phyloP scores from a whole-genome alignment of 2,113 vertebrate species.

The Tachuris rubrigastra region DNA sequence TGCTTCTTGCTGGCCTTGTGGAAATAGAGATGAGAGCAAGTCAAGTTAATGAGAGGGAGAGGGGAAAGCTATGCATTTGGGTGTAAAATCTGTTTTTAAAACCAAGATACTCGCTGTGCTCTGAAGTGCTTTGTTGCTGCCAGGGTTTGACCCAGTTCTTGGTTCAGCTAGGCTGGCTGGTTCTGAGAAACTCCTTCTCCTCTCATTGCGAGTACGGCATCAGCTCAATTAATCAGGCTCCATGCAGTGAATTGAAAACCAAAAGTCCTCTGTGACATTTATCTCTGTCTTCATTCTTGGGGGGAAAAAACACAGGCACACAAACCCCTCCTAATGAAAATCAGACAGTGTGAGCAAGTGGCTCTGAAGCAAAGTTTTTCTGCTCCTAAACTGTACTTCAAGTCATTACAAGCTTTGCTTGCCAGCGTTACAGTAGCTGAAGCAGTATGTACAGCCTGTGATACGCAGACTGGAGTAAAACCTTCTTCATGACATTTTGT shows the following conservation, averaged over 20 bases:
- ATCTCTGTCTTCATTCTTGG: slow-evolving; percentile 29
- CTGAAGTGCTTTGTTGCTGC: background rate
- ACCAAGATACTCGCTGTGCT: background rate
- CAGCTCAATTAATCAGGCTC: background rate
- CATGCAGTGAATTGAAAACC: background rate
- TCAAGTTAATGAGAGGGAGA: background rate
- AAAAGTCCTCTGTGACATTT: slow-evolving; percentile 43
- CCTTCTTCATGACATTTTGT: slow-evolving; percentile 76
- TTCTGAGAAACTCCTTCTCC: background rate
- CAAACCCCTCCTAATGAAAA: slow-evolving; percentile 36
- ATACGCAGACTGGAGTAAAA: slow-evolving; percentile 72
- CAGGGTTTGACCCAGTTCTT: slow-evolving; percentile 15
- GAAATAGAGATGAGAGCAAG: background rate
- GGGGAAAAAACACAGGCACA: background rate
- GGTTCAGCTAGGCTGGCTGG: background rate
- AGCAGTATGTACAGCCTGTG: slow-evolving; percentile 63
- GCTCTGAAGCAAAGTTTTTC: slow-evolving; percentile 53
- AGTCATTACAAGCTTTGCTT: slow-evolving; percentile 58
- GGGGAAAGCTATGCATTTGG: background rate
- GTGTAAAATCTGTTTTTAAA: background rate
- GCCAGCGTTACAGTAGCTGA: slow-evolving; percentile 56
- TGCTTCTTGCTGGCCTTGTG: background rate
- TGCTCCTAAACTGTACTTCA: slow-evolving; percentile 63
- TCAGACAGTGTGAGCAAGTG: slow-evolving; percentile 41
- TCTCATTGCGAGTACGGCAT: background rate